Evolutionary conservation across 2,797 vertebrate species (phyloP), one percentile per base, ranked within the genome.

Genomic region (Anabas testudineus): DNA sequence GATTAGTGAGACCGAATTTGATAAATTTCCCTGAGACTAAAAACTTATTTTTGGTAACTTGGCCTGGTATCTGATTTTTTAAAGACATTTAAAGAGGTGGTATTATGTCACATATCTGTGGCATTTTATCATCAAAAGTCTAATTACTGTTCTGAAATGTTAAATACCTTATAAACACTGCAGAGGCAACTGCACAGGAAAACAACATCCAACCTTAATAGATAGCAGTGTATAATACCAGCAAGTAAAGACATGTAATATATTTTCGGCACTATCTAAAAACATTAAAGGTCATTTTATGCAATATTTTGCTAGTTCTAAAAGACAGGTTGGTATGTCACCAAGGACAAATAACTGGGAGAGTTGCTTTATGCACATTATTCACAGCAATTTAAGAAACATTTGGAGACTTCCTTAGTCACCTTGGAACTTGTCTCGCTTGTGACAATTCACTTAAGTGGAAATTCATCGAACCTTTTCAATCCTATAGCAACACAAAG

Each of bases 1-100:
- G 63, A 80, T 76, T 77, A 76, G 53, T 7, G 1, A 32, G 37
- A 73, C 59, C 34, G 22, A 63, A 55, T 65, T 41, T 77, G 72
- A 83, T 81, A 46, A 64, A 77, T 71, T 60, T 73, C n/a, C 51
- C 39, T 41, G 24, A 26, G 47, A 69, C 71, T 59, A 18, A 74
- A 64, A 37, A 2, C 7, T 13, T 65, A 73, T 4, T 76, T 70
- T 45, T 32, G 26, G 64, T 19, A 48, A 52, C 10, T 39, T 59
- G 32, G n/a, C n/a, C 7, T 10, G 1, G 8, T 7, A 13, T 36
- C 10, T 12, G 3, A 34, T 2, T 15, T 39, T 39, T 36, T 12
- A 10, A 36, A 32, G 4, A 32, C 4, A 32, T 32, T n/a, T n/a
- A n/a, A n/a, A n/a, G n/a, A n/a, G n/a, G n/a, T n/a, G n/a, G n/a